A percentile compares a stretch with the other conserved stretches of the same genome.
These are phyloP conservation scores for Scaptomyza reducta DNA, from an alignment of 2,888 invertebrate genomes.

Conservation along the genomic window DNA sequence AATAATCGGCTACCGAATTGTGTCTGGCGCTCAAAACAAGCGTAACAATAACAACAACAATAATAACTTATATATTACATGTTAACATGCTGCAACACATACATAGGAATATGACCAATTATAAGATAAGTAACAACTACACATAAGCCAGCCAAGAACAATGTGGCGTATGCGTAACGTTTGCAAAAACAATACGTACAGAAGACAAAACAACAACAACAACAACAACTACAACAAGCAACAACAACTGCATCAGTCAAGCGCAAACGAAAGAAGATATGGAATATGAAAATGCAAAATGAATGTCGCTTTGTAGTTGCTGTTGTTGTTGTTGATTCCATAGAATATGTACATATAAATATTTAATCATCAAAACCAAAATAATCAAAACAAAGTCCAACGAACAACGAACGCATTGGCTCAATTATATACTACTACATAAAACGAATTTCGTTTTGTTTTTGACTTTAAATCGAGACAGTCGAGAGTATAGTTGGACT, in stretches of 20 bases:
- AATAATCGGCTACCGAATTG: slow-evolving; percentile 15
- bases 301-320: slow-evolving; percentile 1
- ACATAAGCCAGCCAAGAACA: background rate
- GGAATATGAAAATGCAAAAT: slow-evolving; percentile 15
- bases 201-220: slow-evolving; percentile 10
- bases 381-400: slow-evolving; percentile 17
- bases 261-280: slow-evolving; percentile 25
- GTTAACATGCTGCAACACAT: background rate
- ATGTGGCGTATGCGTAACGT: slow-evolving; percentile 25
- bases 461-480: background rate
- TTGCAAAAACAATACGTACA: slow-evolving; percentile 12
- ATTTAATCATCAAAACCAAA: background rate
- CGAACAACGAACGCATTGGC: slow-evolving; percentile 16
- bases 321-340: background rate
- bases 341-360: background rate
- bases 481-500: slow-evolving; percentile 1
- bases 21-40: slow-evolving; percentile 9
- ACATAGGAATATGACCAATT: slow-evolving; percentile 10
- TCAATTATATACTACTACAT: slow-evolving; percentile 14
- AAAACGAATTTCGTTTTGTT: slow-evolving; percentile 9
- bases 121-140: background rate
- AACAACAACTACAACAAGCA: background rate
- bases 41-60: slow-evolving; percentile 10
- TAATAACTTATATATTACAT: background rate
- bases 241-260: slow-evolving; percentile 13